These are phyloP conservation scores for Eupithecia subfuscata DNA, from an alignment of 2,888 invertebrate genomes.

Conservation along the genomic window DNA sequence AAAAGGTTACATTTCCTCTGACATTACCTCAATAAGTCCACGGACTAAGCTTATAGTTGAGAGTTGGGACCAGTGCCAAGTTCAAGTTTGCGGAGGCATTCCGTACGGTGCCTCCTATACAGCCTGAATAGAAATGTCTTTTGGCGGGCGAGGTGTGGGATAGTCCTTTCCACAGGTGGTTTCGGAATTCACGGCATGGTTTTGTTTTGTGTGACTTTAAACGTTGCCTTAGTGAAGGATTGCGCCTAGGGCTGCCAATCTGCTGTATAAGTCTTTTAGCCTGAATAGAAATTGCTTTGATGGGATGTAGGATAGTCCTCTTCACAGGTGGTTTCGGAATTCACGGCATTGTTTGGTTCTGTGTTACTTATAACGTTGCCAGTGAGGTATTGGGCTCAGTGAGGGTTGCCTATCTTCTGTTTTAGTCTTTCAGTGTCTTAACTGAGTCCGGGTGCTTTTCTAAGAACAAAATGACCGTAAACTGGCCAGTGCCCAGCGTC, in stretches of 20 bases:
- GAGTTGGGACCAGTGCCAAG: constrained; percentile 56
- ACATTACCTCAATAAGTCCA: background rate
- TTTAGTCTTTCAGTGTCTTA: background rate
- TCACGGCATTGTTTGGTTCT: background rate
- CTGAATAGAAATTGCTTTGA: constrained; percentile 53
- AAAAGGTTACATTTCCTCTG: background rate
- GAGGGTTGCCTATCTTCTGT: background rate
- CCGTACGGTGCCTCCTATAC: constrained; percentile 48
- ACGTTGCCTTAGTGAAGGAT: background rate
- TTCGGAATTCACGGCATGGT: background rate
- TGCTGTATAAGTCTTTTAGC: background rate
- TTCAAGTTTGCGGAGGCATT: constrained; percentile 47
- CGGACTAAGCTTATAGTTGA: constrained; percentile 26
- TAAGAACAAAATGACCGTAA: too few species aligned
- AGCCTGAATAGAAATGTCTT: constrained; percentile 53
- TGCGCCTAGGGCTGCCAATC: background rate
- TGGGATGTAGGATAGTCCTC: constrained; percentile 34
- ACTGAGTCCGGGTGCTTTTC: too few species aligned
- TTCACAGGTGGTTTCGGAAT: background rate
- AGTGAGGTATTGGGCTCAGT: background rate
- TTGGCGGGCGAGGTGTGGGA: constrained; percentile 36
- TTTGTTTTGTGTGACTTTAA: background rate
- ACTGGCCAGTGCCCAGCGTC: too few species aligned
- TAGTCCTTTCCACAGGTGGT: constrained; percentile 17
- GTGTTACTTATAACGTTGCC: background rate